Evolutionary conservation across 2,888 invertebrate species (phyloP).

Genomic region (Ornithoptera alexandrae): DNA sequence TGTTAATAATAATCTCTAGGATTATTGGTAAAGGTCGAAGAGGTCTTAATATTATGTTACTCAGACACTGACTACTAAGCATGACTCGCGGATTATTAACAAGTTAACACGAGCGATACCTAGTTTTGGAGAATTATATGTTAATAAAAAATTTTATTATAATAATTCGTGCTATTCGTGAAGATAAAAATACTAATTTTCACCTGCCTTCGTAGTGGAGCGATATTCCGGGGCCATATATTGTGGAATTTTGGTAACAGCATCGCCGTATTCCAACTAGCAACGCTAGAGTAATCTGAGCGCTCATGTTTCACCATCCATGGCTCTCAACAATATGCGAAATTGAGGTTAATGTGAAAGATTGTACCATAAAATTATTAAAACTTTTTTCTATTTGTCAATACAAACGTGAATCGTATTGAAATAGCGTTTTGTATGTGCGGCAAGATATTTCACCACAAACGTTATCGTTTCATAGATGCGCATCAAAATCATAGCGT

Average conservation of each 20-base stretch:
- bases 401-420: not conserved
- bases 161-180: too few relatives aligned
- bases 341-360: not conserved
- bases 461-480: conserved; percentile 65
- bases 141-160: not conserved
- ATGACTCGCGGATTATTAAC: conserved; percentile 9
- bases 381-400: not conserved
- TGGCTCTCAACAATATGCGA: too few relatives aligned
- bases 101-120: not conserved
- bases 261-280: too few relatives aligned
- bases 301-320: too few relatives aligned
- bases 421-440: conserved; percentile 7
- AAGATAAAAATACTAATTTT: too few relatives aligned
- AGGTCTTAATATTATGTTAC: conserved; percentile 1
- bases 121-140: not conserved
- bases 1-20: not conserved
- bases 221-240: too few relatives aligned
- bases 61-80: conserved; percentile 7
- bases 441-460: conserved; percentile 45
- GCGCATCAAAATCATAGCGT: conserved; percentile 76
- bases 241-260: too few relatives aligned
- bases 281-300: too few relatives aligned
- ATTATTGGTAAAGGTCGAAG: not conserved
- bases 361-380: not conserved
- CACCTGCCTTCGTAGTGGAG: too few relatives aligned